Conservation (phyloP, 2,113 vertebrate genomes). For the Crocuta crocuta region DNA sequence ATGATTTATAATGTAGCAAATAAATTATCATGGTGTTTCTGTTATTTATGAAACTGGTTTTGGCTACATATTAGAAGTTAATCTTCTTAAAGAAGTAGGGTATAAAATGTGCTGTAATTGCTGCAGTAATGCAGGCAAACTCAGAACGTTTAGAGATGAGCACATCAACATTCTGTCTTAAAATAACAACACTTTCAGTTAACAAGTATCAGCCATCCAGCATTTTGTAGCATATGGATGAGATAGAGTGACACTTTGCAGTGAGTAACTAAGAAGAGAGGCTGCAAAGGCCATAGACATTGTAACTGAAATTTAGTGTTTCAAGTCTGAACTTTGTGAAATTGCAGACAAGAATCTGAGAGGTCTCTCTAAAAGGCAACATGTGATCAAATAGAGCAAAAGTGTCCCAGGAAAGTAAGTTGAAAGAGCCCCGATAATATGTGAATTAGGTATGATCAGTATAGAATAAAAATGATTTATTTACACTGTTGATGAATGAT, state of each 20-base stretch:
- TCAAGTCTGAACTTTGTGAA: slow-evolving; percentile 20
- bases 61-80: background rate
- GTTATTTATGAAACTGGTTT: background rate
- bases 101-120: background rate
- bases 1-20: background rate
- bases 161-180: background rate
- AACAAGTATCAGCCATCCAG: background rate
- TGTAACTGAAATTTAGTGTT: background rate
- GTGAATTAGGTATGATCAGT: background rate
- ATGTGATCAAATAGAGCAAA: background rate
- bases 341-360: background rate
- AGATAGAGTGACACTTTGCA: background rate
- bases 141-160: background rate
- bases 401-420: background rate
- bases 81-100: background rate
- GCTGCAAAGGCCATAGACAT: background rate
- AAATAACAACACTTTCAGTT: slow-evolving; percentile 15
- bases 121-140: background rate
- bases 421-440: background rate
- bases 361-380: background rate
- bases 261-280: background rate
- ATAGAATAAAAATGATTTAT: background rate
- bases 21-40: background rate
- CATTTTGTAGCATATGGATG: background rate
- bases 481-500: background rate